Base-by-base conservation (phyloP, 2,113 vertebrate genomes). In the Pelobates fuscus region DNA sequence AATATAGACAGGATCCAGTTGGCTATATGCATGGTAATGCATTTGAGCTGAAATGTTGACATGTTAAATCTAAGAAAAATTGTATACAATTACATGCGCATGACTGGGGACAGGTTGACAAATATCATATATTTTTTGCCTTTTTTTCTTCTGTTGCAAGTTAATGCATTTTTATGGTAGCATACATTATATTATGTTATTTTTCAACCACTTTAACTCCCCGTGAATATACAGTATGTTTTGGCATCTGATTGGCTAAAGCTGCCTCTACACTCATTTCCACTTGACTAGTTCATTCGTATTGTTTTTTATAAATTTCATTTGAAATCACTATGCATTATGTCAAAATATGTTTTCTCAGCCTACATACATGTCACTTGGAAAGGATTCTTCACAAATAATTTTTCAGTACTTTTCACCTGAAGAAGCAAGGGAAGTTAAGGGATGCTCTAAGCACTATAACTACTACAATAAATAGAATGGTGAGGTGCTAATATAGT, bases 11-110 rank as follows among this genome's bases (percentile, higher is more conserved):
- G 62, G 49, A 57, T 44, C 61, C 46, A 74, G 49, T 57, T 74
- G 71, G 71, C 71, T 65, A 27, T 66, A 65, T 66, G 27, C 62
- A 58, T 74, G 49, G 71, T 65, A 73, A 73, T 73, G 29, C 60
- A 64, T 73, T 63, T 73, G 61, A 65, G 46, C 61, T 55, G 49
- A 10, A 58, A 66, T 43, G 32, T 46, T 57, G 71, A 66, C 71
- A 66, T 74, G 71, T 58, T 74, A 66, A 74, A 58, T 74, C 30
- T 74, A 66, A 74, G 61, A 74, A 66, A 73, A 66, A 74, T 66
- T 74, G 71, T 57, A 74, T 74, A 58, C 71, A 74, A 74, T 74
- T 74, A 74, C 61, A 65, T 58, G 29, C 37, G 52, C 18, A 66
- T 43, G 8, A 66, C 49, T 43, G 23, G 41, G 27, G 49, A 66